Evolutionary conservation across 2,797 vertebrate species (phyloP).

Genomic region (Sebastes oblongus): DNA sequence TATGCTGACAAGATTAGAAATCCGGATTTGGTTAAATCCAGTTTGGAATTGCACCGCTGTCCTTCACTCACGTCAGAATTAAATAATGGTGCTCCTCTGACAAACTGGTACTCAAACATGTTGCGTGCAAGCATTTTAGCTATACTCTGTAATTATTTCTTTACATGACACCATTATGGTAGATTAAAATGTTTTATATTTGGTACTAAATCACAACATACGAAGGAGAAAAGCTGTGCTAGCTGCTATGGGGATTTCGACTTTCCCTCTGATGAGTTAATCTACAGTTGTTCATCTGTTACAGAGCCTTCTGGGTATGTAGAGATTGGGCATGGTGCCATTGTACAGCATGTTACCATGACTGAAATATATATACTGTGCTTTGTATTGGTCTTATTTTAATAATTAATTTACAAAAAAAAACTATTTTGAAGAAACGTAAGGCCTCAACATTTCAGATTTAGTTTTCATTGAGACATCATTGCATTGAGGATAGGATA

Average conservation of each 20-base stretch:
- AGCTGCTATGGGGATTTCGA: constrained; percentile 12
- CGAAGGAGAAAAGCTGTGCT: constrained; percentile 10
- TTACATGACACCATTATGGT: neutral
- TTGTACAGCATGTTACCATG: neutral
- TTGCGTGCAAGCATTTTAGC: neutral
- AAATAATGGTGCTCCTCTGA: constrained; percentile 10
- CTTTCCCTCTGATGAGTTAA: constrained; percentile 18
- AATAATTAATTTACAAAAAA: neutral
- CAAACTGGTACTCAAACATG: constrained; percentile 8
- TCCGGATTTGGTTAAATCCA: constrained; percentile 34
- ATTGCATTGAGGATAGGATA: neutral
- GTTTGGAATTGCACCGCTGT: neutral
- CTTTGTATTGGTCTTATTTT: neutral
- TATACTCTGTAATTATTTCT: constrained; percentile 11
- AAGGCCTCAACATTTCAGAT: neutral
- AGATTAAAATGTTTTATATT: constrained; percentile 4
- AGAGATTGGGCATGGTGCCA: constrained; percentile 15
- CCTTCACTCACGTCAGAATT: constrained; percentile 22
- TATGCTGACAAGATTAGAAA: constrained; percentile 33
- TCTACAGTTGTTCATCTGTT: neutral
- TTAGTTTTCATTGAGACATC: neutral
- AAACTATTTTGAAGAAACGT: neutral
- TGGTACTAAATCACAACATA: constrained; percentile 10
- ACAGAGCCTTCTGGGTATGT: constrained; percentile 9
- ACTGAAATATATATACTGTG: neutral